These are phyloP conservation scores for Herminia tarsipennalis DNA, from an alignment of 2,888 invertebrate species.

Conservation along the genomic window DNA sequence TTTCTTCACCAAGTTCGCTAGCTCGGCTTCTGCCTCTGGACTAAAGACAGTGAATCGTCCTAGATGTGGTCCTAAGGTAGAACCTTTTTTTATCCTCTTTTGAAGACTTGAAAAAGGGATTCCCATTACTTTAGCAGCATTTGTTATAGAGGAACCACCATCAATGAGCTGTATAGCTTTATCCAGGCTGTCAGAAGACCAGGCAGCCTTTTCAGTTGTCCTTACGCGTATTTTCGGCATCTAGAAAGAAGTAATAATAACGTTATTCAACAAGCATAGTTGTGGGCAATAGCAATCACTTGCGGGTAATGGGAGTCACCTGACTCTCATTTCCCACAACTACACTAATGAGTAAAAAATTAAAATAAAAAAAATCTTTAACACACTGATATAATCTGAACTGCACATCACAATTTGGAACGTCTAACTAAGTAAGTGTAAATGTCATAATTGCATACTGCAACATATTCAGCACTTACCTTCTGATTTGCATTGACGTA, in stretches of 20 bases:
- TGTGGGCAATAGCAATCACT: slow-evolving; percentile 27
- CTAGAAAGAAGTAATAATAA: slow-evolving; percentile 18
- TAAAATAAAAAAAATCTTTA: slow-evolving; percentile 13
- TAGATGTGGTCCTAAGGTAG: background rate
- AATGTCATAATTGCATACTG: slow-evolving; percentile 35
- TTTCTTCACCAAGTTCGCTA: background rate
- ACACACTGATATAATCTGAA: slow-evolving; percentile 31
- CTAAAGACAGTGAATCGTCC: background rate
- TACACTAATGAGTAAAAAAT: slow-evolving; percentile 29
- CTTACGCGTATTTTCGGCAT: background rate
- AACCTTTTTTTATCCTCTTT: background rate
- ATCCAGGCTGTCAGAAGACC: background rate
- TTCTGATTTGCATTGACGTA: slow-evolving; percentile 24
- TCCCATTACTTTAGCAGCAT: background rate
- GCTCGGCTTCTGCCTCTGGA: background rate
- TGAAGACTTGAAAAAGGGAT: background rate
- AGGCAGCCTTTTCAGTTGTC: background rate
- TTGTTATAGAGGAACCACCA: too few species aligned
- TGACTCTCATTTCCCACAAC: slow-evolving; percentile 29
- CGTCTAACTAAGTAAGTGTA: slow-evolving; percentile 30
- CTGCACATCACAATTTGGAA: slow-evolving; percentile 40
- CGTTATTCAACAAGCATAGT: too few species aligned
- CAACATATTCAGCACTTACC: slow-evolving; percentile 29
- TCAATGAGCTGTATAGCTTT: background rate
- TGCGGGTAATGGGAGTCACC: slow-evolving; percentile 32